Conservation (phyloP, 2,113 vertebrate genomes). For the Engystomops pustulosus region DNA sequence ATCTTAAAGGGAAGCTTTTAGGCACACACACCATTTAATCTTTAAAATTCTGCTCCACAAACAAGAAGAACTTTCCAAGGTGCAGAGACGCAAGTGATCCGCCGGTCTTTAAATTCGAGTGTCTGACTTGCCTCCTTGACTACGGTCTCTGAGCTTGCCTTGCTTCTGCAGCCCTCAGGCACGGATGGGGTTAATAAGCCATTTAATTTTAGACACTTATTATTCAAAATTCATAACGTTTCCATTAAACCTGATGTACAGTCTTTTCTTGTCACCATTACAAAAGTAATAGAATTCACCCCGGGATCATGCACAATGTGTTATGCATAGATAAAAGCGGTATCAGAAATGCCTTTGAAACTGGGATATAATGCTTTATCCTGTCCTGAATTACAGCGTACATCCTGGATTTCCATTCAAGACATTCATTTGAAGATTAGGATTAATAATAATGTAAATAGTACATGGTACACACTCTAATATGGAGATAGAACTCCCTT, state of each 20-base stretch:
- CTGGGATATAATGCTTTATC: constrained; percentile 53
- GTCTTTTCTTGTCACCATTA: constrained; percentile 58
- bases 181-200: constrained; percentile 40
- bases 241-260: constrained; percentile 57
- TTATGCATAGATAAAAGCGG: constrained; percentile 57
- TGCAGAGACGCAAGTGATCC: neutral
- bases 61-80: neutral
- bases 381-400: constrained; percentile 50
- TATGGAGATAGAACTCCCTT: constrained; percentile 23
- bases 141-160: neutral
- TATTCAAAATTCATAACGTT: constrained; percentile 54
- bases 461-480: constrained; percentile 49
- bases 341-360: constrained; percentile 56
- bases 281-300: constrained; percentile 60
- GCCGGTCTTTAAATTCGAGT: neutral
- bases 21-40: neutral
- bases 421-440: constrained; percentile 53
- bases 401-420: constrained; percentile 36
- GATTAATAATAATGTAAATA: constrained; percentile 49
- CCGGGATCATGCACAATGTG: constrained; percentile 58
- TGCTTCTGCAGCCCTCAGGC: constrained; percentile 9
- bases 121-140: neutral
- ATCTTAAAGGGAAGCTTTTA: too few species aligned
- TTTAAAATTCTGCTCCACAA: neutral
- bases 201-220: constrained; percentile 54